These are phyloP conservation scores for Macrostomum lignano DNA, from an alignment of 1,140 invertebrate species.

Conservation along the genomic window DNA sequence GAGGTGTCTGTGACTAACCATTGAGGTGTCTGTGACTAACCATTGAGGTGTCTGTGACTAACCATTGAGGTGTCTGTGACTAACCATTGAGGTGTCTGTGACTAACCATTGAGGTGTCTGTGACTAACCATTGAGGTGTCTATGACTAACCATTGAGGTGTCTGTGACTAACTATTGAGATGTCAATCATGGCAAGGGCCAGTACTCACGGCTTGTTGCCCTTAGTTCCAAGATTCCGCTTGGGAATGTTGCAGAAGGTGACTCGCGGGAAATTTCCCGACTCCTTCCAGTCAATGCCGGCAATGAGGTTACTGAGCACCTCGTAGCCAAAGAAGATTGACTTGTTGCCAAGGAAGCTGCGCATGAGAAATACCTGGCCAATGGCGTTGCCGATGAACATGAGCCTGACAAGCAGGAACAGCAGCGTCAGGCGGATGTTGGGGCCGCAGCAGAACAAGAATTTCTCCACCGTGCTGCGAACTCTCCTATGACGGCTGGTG, in stretches of 20 bases:
- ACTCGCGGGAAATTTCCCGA: slow-evolving; percentile 17
- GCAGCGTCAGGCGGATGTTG: slow-evolving; percentile 14
- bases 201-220: too few relatives aligned
- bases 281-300: slow-evolving; percentile 11
- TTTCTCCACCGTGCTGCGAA: not conserved
- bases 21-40: too few relatives aligned
- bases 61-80: too few relatives aligned
- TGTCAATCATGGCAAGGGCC: too few relatives aligned
- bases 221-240: too few relatives aligned
- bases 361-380: slow-evolving; percentile 1
- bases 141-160: too few relatives aligned
- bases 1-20: too few relatives aligned
- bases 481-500: not conserved
- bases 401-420: slow-evolving; percentile 26
- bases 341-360: not conserved
- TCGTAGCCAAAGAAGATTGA: slow-evolving; percentile 7
- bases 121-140: too few relatives aligned
- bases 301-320: slow-evolving; percentile 8
- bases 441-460: not conserved
- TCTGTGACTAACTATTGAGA: too few relatives aligned
- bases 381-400: slow-evolving; percentile 9
- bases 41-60: too few relatives aligned
- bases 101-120: too few relatives aligned
- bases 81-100: too few relatives aligned
- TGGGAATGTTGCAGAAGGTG: slow-evolving; percentile 20